Evolutionary conservation across 1,140 invertebrate species (phyloP).

Genomic region (Agrilus planipennis): DNA sequence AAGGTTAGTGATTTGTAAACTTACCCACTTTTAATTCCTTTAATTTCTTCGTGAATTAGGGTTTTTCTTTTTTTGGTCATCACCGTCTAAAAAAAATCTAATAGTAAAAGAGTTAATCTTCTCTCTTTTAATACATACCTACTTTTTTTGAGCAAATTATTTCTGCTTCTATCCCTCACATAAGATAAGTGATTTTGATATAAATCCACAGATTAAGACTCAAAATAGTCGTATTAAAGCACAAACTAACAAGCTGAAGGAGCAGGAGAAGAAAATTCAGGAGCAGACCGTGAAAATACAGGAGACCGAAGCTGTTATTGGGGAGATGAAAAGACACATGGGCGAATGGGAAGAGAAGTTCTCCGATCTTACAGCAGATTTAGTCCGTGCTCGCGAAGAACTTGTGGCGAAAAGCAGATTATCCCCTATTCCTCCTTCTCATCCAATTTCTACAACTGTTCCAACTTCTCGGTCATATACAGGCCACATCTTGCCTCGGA

Average conservation of each 20-base stretch:
- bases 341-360: conserved; percentile 46
- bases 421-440: neutral
- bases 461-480: no score
- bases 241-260: conserved; percentile 33
- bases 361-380: conserved; percentile 39
- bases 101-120: no score
- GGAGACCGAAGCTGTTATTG: conserved; percentile 38
- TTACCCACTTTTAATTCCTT: no score
- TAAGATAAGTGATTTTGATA: no score
- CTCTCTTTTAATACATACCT: no score
- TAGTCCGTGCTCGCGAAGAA: conserved; percentile 38
- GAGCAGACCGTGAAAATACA: conserved; percentile 38
- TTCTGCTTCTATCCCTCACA: no score
- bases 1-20: no score
- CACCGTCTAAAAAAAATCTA: no score
- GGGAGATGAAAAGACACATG: conserved; percentile 41
- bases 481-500: conserved; percentile 24
- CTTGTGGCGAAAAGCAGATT: conserved; percentile 13
- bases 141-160: no score
- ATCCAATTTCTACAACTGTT: conserved; percentile 6
- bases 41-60: no score
- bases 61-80: no score
- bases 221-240: conserved; percentile 17
- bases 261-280: conserved; percentile 38
- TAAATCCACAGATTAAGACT: no score